Conservation (phyloP, 2,113 vertebrate genomes). For the Odocoileus hemionus region DNA sequence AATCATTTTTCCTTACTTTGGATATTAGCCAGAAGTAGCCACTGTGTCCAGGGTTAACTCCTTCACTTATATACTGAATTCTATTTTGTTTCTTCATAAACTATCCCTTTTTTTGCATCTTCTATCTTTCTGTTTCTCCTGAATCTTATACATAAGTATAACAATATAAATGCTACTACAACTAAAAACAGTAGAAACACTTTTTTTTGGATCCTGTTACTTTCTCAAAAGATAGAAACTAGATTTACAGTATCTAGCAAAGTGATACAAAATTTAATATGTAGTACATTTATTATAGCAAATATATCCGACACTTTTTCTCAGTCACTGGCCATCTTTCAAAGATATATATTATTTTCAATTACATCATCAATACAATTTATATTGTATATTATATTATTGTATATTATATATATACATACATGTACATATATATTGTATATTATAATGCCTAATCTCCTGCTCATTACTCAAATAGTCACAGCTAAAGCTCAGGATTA, state of each 20-base stretch:
- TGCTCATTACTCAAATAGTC: not conserved
- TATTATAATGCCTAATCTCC: not conserved
- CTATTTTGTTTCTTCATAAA: not conserved
- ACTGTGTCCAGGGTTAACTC: not conserved
- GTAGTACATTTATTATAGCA: not conserved
- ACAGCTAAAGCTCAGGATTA: not conserved
- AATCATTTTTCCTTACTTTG: not conserved
- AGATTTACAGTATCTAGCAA: not conserved
- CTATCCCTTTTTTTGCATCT: not conserved
- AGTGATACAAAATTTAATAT: not conserved
- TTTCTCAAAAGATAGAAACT: not conserved
- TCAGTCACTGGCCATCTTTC: not conserved
- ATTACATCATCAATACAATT: not conserved
- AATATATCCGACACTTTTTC: not conserved
- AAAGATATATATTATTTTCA: constrained; percentile 9
- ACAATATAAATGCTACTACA: not conserved
- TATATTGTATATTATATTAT: not conserved
- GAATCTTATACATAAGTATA: not conserved
- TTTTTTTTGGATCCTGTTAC: not conserved
- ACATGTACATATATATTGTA: no score
- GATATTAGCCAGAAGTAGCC: not conserved
- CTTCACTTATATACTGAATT: not conserved
- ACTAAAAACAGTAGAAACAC: not conserved
- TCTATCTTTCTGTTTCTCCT: not conserved
- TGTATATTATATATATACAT: no score